Base-by-base conservation (phyloP, 2,113 vertebrate genomes). In the Atherinomorus stipes region DNA sequence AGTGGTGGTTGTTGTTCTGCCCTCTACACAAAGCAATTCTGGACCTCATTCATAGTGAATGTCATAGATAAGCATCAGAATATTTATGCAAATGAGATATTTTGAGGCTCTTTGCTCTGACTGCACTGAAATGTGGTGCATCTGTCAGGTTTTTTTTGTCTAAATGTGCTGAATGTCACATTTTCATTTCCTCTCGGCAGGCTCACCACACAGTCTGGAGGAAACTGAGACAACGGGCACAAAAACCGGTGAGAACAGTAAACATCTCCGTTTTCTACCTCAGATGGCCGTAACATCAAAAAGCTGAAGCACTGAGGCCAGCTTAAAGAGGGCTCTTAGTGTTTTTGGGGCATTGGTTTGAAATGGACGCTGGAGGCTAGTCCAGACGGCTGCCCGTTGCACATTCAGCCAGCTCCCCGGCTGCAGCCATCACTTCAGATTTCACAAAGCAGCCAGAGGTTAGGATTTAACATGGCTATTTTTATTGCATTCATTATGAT, bases 181-280 rank as follows among this genome's bases (percentile, higher is more conserved):
- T 70, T 78, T 28, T 76, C 13, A 53, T 4, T 44, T 11, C 64
- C 18, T 75, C 64, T n/a, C 49, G 21, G 13, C 78, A 95, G 93
- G 92, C 91, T 74, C 89, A 94, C 64, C 92, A 93, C 85, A 90
- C 90, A 16, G 87, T 93, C 21, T 95, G 94, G 94, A 92, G 87
- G 74, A 94, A 87, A 62, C 90, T 95, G 68, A 90, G 90, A 66
- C 80, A 81, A 28, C 89, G 94, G 61, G 93, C 94, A 22, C 80
- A 90, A 65, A 93, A 88, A 40, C 85, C 90, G 89, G 94, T 95
- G 74, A 89, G 92, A 75, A 62, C 31, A 49, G 51, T 15, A 73
- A 64, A 63, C 7, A 28, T 53, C 11, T 56, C 1, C 0, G 16
- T 63, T 60, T 47, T 67, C 25, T 12, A 19, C 38, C 61, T 59